A percentile compares a stretch with the other conserved stretches of the same genome.
Evolutionary conservation across 2,888 invertebrate species (phyloP).

Genomic region (Panzeria rudis): DNA sequence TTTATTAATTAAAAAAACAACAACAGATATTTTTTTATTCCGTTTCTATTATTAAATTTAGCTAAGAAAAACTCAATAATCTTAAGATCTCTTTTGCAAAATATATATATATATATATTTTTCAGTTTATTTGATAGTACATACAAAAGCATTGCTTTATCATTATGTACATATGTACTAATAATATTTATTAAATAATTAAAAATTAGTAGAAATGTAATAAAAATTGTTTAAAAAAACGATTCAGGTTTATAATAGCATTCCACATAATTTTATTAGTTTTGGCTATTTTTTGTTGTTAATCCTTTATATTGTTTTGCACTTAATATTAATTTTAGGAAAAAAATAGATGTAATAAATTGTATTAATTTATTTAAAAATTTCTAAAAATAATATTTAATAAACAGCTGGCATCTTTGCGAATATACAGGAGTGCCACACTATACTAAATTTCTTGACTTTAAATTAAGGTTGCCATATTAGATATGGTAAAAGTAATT

Average conservation of each 20-base stretch:
- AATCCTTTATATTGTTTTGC: background rate
- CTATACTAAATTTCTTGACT: background rate
- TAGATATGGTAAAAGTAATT: background rate
- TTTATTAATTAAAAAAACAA: background rate
- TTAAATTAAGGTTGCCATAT: background rate
- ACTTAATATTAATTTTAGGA: background rate
- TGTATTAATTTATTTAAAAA: background rate
- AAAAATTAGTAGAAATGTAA: background rate
- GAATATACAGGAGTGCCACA: background rate
- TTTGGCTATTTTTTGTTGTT: slow-evolving; percentile 11
- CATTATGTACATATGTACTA: background rate
- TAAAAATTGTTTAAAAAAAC: slow-evolving; percentile 12
- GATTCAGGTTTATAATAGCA: slow-evolving; percentile 50
- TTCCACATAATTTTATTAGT: slow-evolving; percentile 38
- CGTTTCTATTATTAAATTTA: slow-evolving; percentile 6
- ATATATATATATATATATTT: background rate
- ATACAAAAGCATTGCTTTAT: background rate
- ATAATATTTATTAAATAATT: background rate
- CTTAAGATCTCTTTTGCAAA: background rate
- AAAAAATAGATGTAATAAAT: background rate
- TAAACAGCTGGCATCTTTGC: background rate
- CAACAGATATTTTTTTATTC: background rate
- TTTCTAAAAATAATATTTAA: background rate
- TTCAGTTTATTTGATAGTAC: background rate
- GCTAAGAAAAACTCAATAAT: slow-evolving; percentile 12